phyloP scores from a whole-genome alignment of 2,113 vertebrate species.

The Siphamia tubifer region DNA sequence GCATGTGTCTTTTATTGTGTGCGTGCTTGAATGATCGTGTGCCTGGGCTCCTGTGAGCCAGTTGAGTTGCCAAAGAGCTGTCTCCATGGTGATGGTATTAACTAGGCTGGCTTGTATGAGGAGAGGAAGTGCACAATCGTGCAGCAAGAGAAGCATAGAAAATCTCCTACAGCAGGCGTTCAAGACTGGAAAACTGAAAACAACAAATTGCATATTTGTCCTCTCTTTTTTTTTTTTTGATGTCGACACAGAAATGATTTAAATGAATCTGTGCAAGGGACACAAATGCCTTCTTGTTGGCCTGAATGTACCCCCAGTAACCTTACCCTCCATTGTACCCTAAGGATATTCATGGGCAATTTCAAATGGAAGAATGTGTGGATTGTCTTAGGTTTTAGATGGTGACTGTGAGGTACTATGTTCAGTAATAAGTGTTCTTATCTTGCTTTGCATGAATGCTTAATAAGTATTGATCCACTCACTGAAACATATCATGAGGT shows the following conservation, averaged over 20 bases:
- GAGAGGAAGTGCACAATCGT: constrained; percentile 56
- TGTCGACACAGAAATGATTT: not conserved
- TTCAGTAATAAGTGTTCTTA: not conserved
- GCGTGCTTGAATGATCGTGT: constrained; percentile 51
- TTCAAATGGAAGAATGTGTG: constrained; percentile 18
- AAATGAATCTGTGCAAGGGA: not conserved
- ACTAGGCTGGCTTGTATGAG: constrained; percentile 61
- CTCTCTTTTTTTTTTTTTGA: not conserved
- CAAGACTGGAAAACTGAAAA: constrained; percentile 29
- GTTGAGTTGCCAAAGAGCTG: constrained; percentile 67
- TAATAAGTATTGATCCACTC: not conserved
- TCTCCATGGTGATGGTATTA: constrained; percentile 78
- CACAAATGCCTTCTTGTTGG: constrained; percentile 47
- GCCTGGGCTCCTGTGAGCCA: constrained; percentile 59
- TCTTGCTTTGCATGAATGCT: not conserved
- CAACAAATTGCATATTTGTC: constrained; percentile 40
- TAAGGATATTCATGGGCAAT: constrained; percentile 40
- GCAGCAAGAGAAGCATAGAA: constrained; percentile 43
- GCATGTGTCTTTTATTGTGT: constrained; percentile 46
- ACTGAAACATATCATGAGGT: not conserved
- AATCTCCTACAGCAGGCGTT: constrained; percentile 46
- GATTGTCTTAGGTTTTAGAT: constrained; percentile 16
- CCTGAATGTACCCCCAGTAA: not conserved
- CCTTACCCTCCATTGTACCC: constrained; percentile 22
- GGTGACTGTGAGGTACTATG: not conserved